phyloP scores from a whole-genome alignment of 2,888 invertebrate genomes.

The Ametastegia equiseti region DNA sequence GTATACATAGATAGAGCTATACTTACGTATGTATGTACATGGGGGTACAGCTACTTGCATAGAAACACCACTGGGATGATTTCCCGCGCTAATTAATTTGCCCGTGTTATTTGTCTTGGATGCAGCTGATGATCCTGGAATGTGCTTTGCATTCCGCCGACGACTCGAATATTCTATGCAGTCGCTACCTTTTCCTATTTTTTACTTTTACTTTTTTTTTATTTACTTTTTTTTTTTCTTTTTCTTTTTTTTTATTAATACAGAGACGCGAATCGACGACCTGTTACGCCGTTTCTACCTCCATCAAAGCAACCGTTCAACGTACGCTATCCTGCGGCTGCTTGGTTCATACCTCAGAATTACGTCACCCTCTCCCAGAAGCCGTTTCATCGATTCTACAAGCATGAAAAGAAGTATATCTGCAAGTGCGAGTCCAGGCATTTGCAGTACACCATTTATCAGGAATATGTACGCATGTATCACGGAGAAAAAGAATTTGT shows the following conservation, averaged over 20 bases:
- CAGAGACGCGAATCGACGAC: background rate
- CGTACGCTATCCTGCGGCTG: background rate
- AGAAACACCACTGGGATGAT: background rate
- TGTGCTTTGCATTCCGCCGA: background rate
- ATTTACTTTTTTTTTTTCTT: background rate
- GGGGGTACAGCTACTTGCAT: no score
- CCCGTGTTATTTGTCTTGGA: background rate
- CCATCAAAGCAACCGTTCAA: background rate
- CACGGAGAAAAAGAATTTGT: background rate
- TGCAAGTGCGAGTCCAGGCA: background rate
- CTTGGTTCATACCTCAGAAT: background rate
- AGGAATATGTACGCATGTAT: background rate
- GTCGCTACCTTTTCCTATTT: background rate
- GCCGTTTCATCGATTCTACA: background rate
- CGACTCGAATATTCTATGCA: background rate
- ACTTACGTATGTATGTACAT: background rate
- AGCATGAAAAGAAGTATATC: background rate
- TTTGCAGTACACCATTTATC: background rate
- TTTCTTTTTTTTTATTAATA: background rate
- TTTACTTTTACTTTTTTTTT: background rate
- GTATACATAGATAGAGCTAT: background rate
- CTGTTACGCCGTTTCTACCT: constrained; percentile 2
- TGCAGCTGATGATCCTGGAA: background rate
- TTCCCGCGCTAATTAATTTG: constrained; percentile 24
- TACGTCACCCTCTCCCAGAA: background rate